phyloP scores from a whole-genome alignment of 1,140 invertebrate genomes.

The Sitodiplosis mosellana region DNA sequence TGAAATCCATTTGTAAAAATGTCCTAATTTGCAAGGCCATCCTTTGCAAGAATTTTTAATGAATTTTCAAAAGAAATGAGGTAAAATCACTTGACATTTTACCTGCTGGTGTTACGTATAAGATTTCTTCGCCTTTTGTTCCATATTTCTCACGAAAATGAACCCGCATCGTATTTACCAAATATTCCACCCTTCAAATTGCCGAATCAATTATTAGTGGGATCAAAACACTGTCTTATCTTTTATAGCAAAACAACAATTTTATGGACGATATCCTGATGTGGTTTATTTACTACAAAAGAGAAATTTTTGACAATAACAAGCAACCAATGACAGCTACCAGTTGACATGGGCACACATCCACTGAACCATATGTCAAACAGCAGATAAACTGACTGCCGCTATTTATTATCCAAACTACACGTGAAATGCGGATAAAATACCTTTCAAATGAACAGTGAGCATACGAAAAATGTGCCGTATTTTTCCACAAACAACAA shows the following conservation, averaged over 20 bases:
- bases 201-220: neutral
- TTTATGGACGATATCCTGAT: neutral
- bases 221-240: neutral
- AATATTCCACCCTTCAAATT: neutral
- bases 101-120: slow-evolving; percentile 25
- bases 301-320: neutral
- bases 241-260: neutral
- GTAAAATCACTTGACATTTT: slow-evolving; percentile 5
- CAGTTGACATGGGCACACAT: no score
- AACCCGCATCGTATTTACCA: slow-evolving; percentile 18
- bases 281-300: neutral
- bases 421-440: no score
- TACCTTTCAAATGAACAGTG: no score
- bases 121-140: slow-evolving; percentile 22
- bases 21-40: no score
- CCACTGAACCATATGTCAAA: no score
- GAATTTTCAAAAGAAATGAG: neutral
- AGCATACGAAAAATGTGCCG: no score
- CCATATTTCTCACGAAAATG: slow-evolving; percentile 25
- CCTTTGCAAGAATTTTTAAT: neutral
- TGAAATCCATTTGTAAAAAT: no score
- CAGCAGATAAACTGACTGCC: no score
- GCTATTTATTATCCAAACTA: no score
- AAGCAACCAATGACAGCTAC: no score
- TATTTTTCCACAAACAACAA: no score